These are phyloP conservation scores for Piprites chloris DNA, from an alignment of 2,113 vertebrate genomes.

Conservation along the genomic window DNA sequence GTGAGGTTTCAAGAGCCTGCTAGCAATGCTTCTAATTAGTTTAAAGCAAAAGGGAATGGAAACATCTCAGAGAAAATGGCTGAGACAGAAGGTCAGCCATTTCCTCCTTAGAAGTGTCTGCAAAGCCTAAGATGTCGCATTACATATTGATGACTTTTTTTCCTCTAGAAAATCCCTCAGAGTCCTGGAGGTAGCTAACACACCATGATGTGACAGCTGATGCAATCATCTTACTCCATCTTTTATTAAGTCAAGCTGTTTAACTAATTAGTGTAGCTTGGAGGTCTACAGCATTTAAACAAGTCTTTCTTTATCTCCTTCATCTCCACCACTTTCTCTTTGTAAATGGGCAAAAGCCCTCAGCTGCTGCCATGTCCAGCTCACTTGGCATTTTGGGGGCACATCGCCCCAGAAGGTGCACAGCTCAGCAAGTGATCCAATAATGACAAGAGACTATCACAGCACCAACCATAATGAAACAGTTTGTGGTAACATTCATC, in stretches of 20 bases:
- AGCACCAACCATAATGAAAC: rapidly evolving
- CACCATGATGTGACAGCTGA: neutral
- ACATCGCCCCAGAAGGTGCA: neutral
- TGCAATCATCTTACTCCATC: neutral
- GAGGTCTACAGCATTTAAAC: neutral
- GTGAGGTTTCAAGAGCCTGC: neutral
- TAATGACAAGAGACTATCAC: neutral
- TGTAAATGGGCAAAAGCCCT: neutral
- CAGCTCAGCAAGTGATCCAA: neutral
- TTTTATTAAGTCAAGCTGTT: neutral
- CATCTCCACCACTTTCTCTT: neutral
- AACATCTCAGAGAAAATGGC: neutral
- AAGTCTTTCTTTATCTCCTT: neutral
- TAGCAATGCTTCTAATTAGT: neutral
- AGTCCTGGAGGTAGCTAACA: neutral
- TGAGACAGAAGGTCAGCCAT: neutral
- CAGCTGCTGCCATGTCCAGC: neutral
- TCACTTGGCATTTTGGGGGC: neutral
- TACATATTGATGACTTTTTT: neutral
- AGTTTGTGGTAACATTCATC: neutral
- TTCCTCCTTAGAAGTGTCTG: neutral
- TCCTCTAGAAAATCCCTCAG: neutral
- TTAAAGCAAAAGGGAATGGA: neutral
- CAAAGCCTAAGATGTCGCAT: neutral
- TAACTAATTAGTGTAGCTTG: neutral